These are phyloP conservation scores for Pangasius sanitwongsei DNA, from an alignment of 2,797 vertebrate genomes.

Conservation along the genomic window DNA sequence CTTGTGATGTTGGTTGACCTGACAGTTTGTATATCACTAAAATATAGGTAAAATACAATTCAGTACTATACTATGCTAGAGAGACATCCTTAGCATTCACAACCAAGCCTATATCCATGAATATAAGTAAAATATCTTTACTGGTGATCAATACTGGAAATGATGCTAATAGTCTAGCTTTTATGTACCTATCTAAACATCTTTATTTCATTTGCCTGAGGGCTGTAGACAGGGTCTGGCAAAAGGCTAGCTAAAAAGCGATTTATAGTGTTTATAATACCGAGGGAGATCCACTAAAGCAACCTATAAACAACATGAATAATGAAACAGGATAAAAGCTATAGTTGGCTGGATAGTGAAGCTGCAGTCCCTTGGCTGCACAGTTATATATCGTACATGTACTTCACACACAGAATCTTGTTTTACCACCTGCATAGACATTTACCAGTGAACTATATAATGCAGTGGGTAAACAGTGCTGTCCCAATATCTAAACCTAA, in stretches of 20 bases:
- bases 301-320: slow-evolving; percentile 61
- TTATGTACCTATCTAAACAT: not conserved
- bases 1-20: not conserved
- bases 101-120: not conserved
- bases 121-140: not conserved
- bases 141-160: slow-evolving; percentile 11
- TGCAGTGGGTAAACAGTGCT: not conserved
- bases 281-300: slow-evolving; percentile 45
- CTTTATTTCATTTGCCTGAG: slow-evolving; percentile 8
- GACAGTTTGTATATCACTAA: not conserved
- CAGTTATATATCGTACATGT: slow-evolving; percentile 34
- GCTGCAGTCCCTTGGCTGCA: slow-evolving; percentile 42
- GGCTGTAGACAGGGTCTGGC: slow-evolving; percentile 14
- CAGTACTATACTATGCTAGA: not conserved
- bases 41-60: not conserved
- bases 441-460: not conserved
- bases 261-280: slow-evolving; percentile 38
- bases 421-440: not conserved
- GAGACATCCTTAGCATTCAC: not conserved
- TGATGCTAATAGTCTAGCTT: not conserved
- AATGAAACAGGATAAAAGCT: slow-evolving; percentile 60
- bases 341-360: slow-evolving; percentile 30
- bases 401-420: slow-evolving; percentile 30
- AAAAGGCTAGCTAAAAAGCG: not conserved
- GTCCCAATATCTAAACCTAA: not conserved